These are phyloP conservation scores for Eurystomus glaucurus DNA, from an alignment of 2,797 vertebrate species.

Conservation along the genomic window DNA sequence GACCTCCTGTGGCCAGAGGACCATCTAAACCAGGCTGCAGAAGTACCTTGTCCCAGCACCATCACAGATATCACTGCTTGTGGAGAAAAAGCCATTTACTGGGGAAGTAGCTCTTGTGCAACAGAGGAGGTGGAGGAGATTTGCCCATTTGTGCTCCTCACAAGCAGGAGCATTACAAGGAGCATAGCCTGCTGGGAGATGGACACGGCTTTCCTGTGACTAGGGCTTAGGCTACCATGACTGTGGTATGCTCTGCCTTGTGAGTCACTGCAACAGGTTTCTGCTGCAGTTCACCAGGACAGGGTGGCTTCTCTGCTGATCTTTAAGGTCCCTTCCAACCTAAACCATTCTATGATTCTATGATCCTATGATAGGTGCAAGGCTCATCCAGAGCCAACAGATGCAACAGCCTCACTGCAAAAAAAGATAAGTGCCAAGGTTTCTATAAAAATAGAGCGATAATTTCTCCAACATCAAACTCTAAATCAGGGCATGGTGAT, in stretches of 20 bases:
- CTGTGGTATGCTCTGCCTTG: background rate
- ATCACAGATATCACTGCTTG: background rate
- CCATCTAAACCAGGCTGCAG: background rate
- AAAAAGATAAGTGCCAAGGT: no score
- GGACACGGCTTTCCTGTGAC: fast-evolving
- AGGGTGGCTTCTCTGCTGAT: background rate
- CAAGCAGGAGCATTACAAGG: background rate
- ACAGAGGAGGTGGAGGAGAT: background rate
- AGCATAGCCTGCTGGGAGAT: fast-evolving
- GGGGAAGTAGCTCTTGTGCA: background rate
- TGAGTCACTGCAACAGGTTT: background rate
- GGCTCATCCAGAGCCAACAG: background rate
- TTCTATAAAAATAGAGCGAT: background rate
- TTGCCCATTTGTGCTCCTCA: background rate
- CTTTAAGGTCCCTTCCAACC: no score
- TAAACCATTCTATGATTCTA: no score
- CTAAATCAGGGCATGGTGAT: background rate
- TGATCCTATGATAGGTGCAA: background rate
- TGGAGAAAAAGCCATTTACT: background rate
- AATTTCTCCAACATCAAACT: background rate
- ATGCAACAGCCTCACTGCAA: background rate
- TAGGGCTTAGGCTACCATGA: background rate
- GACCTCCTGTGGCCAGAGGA: background rate
- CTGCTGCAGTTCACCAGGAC: background rate
- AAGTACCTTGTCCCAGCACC: background rate